Percentiles rank a stretch among this genome's conserved stretches.
phyloP scores from a whole-genome alignment of 2,113 vertebrate species.

The Fregetta grallaria region DNA sequence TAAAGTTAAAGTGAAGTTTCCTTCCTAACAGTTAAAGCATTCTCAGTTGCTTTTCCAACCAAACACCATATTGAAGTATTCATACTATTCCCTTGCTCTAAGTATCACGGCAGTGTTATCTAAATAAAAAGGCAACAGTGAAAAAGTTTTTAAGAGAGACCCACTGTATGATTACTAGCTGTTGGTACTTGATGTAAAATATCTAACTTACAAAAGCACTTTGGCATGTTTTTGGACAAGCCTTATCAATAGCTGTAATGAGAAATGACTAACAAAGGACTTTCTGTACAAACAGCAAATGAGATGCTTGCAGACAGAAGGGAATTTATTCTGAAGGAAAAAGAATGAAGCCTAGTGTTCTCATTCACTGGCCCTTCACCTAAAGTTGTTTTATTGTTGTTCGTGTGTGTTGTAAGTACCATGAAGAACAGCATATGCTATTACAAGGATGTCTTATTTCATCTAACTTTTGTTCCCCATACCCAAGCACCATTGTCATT shows the following conservation, averaged over 20 bases:
- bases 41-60: background rate
- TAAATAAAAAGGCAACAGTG: slow-evolving; percentile 47
- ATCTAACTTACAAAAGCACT: slow-evolving; percentile 62
- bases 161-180: slow-evolving; percentile 40
- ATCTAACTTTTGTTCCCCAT: slow-evolving; percentile 58
- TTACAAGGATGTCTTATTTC: slow-evolving; percentile 64
- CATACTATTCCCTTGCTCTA: slow-evolving; percentile 15
- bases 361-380: slow-evolving; percentile 60
- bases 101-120: background rate
- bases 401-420: slow-evolving; percentile 63
- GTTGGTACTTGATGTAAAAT: slow-evolving; percentile 49
- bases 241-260: slow-evolving; percentile 61
- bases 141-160: slow-evolving; percentile 52
- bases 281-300: slow-evolving; percentile 53
- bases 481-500: slow-evolving; percentile 40
- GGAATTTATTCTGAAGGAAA: slow-evolving; percentile 67
- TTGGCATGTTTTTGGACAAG: slow-evolving; percentile 63
- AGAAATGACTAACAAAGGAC: slow-evolving; percentile 55
- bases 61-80: slow-evolving; percentile 1
- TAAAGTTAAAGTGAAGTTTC: background rate
- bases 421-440: slow-evolving; percentile 58
- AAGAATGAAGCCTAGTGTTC: slow-evolving; percentile 64
- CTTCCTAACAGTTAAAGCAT: background rate
- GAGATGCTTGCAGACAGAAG: slow-evolving; percentile 63
- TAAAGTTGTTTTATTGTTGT: slow-evolving; percentile 67